Percentiles rank a stretch among this genome's conserved stretches.
Conservation (phyloP, 1,140 invertebrate genomes). For the Anastrepha ludens region DNA sequence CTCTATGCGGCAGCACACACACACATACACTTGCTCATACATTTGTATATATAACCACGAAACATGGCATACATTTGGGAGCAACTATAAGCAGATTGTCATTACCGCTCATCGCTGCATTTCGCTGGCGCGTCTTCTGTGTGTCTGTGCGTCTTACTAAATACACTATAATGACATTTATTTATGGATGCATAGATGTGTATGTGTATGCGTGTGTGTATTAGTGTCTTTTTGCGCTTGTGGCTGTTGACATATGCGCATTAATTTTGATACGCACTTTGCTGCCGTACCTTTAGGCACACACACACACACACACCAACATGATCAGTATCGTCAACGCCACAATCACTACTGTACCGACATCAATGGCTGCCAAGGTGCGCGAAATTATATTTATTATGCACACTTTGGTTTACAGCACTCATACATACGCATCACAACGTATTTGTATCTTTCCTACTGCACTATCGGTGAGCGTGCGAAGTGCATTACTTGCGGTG, state of each 20-base stretch:
- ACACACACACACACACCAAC: background rate
- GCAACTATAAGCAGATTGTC: background rate
- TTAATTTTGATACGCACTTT: conserved; percentile 51
- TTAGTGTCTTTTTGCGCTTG: background rate
- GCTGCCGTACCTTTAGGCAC: background rate
- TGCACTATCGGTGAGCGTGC: conserved; percentile 2
- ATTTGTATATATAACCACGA: background rate
- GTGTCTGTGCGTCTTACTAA: conserved; percentile 2
- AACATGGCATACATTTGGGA: conserved; percentile 22
- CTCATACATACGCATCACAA: background rate
- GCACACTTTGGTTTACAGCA: conserved; percentile 32
- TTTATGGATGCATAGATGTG: background rate
- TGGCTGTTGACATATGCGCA: conserved; percentile 31
- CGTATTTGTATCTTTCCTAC: background rate
- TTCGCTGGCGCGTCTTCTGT: background rate
- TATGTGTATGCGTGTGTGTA: background rate
- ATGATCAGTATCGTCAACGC: background rate
- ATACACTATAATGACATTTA: conserved; percentile 17
- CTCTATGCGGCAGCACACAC: background rate
- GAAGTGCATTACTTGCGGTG: conserved; percentile 43
- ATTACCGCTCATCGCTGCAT: background rate
- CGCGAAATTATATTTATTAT: conserved; percentile 47
- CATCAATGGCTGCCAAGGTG: conserved; percentile 42
- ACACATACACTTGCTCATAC: background rate
- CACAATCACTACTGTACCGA: background rate